Evolutionary conservation across 92 coral and sea anemone genomes (phyloP), one percentile per base, ranked within the genome.

Genomic region (Phenganax stokvisi): DNA sequence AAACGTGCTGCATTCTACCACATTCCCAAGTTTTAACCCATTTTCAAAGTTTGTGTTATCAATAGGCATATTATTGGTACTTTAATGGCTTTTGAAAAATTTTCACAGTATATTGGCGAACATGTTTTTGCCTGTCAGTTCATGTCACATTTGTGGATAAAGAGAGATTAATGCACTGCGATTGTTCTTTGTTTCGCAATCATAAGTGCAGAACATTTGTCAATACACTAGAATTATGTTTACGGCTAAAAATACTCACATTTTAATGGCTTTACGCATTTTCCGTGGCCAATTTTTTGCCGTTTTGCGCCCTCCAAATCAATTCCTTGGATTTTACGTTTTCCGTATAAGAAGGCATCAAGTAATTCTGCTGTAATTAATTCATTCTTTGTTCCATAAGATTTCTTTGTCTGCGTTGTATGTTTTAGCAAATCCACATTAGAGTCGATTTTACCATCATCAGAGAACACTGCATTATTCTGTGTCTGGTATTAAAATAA

Each of bases 261-360:
- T 67, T 25, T 57, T 57, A 76, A 29, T 30, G 53, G 69, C 20
- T 76, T 54, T 6, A 55, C 59, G 15, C 83, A 59, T 62, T 79
- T 54, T 20, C 83, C 81, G 16, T 63, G 67, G 6, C 72, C 73
- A 68, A 68, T 51, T 51, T 79, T 79, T 54, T 62, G 73, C 1
- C 74, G 72, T 64, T 79, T 79, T 51, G 83, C 83, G 58, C 65
- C 69, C 62, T 79, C 83, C 55, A 79, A 12, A n/a, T 79, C 74
- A 52, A 79, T 79, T 2, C 17, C 73, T 54, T 79, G 83, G 47
- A 79, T 79, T 79, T 65, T 79, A 7, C 83, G 54, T 13, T 79
- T 79, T 31, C 83, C 83, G 57, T 79, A 79, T 31, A 79, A 65
- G 63, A 79, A 79, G 2, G 27, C 74, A 13, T 79, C 83, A 44